Percentiles rank a stretch among this genome's conserved stretches.
Conservation (phyloP, 2,797 vertebrate species). For the Naso thynnoides region DNA sequence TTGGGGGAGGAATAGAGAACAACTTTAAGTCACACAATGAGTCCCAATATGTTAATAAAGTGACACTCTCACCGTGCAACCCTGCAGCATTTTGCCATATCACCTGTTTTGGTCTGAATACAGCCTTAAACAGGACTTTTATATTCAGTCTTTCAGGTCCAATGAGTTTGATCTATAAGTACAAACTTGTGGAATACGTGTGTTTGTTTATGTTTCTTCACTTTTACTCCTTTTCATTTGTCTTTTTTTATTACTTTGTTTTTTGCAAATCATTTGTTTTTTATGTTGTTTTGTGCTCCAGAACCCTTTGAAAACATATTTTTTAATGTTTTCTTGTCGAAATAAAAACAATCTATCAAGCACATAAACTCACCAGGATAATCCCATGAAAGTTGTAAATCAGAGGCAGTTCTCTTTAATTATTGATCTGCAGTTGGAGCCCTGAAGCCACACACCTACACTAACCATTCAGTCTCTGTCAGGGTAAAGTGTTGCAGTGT, state of each 20-base stretch:
- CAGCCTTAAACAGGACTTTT: neutral
- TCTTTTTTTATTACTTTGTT: slow-evolving; percentile 1
- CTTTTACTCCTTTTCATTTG: neutral
- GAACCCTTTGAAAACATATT: neutral
- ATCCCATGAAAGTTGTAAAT: slow-evolving; percentile 28
- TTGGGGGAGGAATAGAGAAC: too few species aligned
- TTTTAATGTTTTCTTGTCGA: slow-evolving; percentile 3
- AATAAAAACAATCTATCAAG: slow-evolving; percentile 17
- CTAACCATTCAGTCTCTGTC: slow-evolving; percentile 53
- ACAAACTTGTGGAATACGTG: neutral
- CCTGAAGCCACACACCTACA: slow-evolving; percentile 39
- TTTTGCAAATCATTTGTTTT: slow-evolving; percentile 12
- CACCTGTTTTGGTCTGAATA: too few species aligned
- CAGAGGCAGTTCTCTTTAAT: slow-evolving; percentile 53
- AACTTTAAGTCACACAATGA: too few species aligned
- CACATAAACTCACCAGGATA: neutral
- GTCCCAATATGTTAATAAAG: too few species aligned
- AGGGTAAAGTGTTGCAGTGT: slow-evolving; percentile 59
- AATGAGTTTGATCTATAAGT: slow-evolving; percentile 11
- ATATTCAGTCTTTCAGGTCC: slow-evolving; percentile 4
- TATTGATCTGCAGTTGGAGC: slow-evolving; percentile 44
- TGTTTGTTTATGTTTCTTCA: neutral
- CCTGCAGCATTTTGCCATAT: too few species aligned
- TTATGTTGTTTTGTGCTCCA: neutral
- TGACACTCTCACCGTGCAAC: too few species aligned